phyloP scores from a whole-genome alignment of 2,113 vertebrate species.

The Leuciscus idus region DNA sequence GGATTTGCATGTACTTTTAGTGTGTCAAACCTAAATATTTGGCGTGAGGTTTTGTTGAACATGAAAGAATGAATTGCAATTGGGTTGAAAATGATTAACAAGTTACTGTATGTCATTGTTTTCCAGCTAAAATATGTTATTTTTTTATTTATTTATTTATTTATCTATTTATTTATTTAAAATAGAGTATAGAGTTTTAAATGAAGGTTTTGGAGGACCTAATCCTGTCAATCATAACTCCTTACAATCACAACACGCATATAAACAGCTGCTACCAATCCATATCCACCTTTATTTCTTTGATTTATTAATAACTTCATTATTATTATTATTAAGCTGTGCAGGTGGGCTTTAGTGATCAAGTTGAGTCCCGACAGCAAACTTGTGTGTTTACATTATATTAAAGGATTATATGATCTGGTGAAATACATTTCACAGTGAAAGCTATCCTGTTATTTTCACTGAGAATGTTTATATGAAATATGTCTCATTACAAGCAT shows the following conservation, averaged over 20 bases:
- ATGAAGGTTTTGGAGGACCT: not conserved
- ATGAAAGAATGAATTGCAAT: not conserved
- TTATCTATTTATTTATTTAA: too few relatives aligned
- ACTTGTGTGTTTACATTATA: not conserved
- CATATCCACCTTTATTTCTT: not conserved
- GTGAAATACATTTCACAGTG: not conserved
- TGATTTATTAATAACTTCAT: not conserved
- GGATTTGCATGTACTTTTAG: not conserved
- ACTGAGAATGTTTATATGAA: not conserved
- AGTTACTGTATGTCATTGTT: not conserved
- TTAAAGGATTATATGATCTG: not conserved
- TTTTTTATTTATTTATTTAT: too few relatives aligned
- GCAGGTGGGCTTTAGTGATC: not conserved
- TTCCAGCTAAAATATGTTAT: not conserved
- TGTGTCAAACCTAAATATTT: not conserved
- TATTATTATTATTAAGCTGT: not conserved
- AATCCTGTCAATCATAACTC: not conserved
- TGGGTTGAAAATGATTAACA: not conserved
- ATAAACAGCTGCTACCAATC: not conserved
- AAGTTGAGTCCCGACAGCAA: not conserved
- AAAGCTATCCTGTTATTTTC: not conserved
- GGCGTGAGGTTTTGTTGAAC: not conserved
- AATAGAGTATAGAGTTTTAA: not conserved
- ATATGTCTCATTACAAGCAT: not conserved
- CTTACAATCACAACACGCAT: not conserved